Base-by-base conservation (phyloP, 23 tunicate genomes). In the Trididemnum miniatum region DNA sequence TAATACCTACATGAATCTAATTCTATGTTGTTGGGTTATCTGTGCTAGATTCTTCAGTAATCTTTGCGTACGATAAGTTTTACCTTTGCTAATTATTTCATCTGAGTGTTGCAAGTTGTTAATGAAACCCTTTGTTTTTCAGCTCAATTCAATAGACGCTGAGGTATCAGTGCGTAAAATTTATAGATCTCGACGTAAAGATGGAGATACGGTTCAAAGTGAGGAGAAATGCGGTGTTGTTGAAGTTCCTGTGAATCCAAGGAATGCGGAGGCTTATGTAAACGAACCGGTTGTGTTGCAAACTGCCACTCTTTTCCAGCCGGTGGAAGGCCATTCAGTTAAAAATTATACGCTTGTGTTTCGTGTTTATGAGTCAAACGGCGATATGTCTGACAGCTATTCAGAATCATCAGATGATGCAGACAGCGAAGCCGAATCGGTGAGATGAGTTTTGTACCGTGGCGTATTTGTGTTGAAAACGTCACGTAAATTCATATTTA, bases 161-260 rank as follows among this genome's bases (percentile, higher is more conserved):
- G 88, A 87, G 73, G 84, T 93, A 5, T 71, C 71, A 20, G 26
- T 92, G 15, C 82, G 71, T 1, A 87, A 83, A 26, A 88, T 86
- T 15, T 54, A 49, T 26, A 80, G 81, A 0, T 85, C 71, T 32
- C 83, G 88, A 51, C 51, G 98, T 23, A 93, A 93, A 74, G 90
- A 82, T 37, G 77, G 79, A 20, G 88, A 88, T 24, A 30, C 66
- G 30, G 20, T 64, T 1, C 77, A 87, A n/a, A 51, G 54, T 15
- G 89, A 88, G 52, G 65, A 85, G 0, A 33, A 44, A 2, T 28
- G 80, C 35, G 98, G 93, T 2, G 65, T 72, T 23, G 72, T 78
- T 35, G 90, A 85, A 30, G 83, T 88, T 31, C 78, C 88, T 20
- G 92, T 93, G 35, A 93, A 93, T 69, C 98, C 98, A 12, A 54